Evolutionary conservation across 2,113 vertebrate genomes (phyloP).

Genomic region (Crotophaga sulcirostris): DNA sequence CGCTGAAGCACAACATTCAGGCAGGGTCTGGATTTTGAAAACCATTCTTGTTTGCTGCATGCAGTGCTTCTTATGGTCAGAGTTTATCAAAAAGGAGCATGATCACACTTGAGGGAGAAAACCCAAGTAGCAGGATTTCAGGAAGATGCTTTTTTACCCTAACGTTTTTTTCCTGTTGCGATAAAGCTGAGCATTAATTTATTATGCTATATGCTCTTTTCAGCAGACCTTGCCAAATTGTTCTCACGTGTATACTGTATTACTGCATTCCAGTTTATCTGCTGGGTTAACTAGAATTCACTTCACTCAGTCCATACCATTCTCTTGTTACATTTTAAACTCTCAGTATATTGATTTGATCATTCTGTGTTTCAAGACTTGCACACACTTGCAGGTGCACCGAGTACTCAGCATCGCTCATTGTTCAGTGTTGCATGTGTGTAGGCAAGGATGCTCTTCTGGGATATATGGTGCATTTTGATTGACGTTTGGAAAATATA

Average conservation of each 20-base stretch:
- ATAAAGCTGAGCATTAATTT: slow-evolving; percentile 6
- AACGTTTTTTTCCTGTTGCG: neutral
- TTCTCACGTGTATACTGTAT: neutral
- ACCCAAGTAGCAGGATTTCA: neutral
- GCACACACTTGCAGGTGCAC: neutral
- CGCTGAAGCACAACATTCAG: slow-evolving; percentile 35
- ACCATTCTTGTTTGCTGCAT: slow-evolving; percentile 19
- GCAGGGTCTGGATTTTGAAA: slow-evolving; percentile 32
- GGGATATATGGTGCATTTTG: neutral
- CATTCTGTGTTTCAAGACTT: neutral
- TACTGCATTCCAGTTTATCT: neutral
- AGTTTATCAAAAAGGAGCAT: slow-evolving; percentile 39
- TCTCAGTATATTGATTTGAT: neutral
- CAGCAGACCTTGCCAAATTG: neutral
- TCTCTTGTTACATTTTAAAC: neutral
- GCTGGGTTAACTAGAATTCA: neutral
- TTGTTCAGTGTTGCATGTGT: neutral
- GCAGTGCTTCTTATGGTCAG: slow-evolving; percentile 7
- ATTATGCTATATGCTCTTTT: neutral
- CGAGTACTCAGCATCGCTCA: neutral
- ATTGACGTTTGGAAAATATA: neutral
- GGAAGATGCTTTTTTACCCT: neutral
- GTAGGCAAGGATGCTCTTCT: neutral
- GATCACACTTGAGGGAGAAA: neutral
- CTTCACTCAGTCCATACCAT: neutral